Base-by-base conservation (phyloP, 2,888 invertebrate species). In the Eupithecia dodoneata region DNA sequence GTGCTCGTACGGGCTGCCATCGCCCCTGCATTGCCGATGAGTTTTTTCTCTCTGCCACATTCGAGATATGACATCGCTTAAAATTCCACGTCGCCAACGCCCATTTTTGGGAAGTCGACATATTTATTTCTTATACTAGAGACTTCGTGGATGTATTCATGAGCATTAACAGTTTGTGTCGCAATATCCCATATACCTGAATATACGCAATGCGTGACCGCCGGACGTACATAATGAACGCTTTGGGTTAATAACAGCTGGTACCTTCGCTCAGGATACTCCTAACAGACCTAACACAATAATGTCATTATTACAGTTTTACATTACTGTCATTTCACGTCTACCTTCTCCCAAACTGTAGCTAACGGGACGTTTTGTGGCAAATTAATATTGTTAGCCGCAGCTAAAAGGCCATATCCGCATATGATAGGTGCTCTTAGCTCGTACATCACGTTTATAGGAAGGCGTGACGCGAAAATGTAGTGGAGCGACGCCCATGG, bases 211-310 rank as follows among this genome's bases (percentile, higher is more conserved):
- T 84, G 88, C 91, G 91, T 92, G 90, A 89, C 92, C 88, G 85
- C 88, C 92, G 94, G 93, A 94, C 90, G 89, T 86, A 94, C 82
- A 82, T 91, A 92, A 93, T 93, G 90, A 90, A 87, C 86, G 85
- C 83, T 86, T 86, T 85, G 85, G 91, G 91, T 92, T 94, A 93
- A 92, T 90, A 92, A 92, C 94, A 91, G 90, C 84, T 90, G 83
- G 77, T 82, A 82, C 84, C 79, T 81, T 81, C 85, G 44, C 85
- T 86, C 86, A 86, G 87, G 87, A 89, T 89, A 88, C 87, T 87
- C 86, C 86, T 89, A 89, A 89, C 87, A 89, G 85, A 89, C 86
- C 86, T 89, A 89, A 89, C 87, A 89, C 86, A 89, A 89, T 89
- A 87, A 87, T 87, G 76, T 76, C 63, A 80, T 81, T 73, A 81